phyloP scores from a whole-genome alignment of 2,888 invertebrate species.

The Notodonta dromedarius region DNA sequence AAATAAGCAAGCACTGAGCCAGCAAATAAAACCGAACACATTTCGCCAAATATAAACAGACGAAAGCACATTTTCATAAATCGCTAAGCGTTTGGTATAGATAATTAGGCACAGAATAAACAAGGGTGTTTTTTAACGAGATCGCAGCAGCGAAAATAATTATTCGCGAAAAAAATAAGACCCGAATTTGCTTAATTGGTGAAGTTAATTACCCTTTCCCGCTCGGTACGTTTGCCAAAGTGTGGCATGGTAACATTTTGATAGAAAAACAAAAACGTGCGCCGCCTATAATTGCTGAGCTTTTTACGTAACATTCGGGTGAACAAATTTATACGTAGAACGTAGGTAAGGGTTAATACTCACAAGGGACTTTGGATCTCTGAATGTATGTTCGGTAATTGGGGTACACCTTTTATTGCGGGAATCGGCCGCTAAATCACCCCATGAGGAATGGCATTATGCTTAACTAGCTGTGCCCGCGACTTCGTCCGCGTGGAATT shows the following conservation, averaged over 20 bases:
- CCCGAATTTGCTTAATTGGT: slow-evolving; percentile 35
- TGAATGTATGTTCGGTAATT: not conserved
- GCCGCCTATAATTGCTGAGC: slow-evolving; percentile 18
- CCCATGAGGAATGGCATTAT: not conserved
- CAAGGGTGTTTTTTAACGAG: slow-evolving; percentile 25
- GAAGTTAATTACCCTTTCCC: slow-evolving; percentile 32
- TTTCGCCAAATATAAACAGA: too few species aligned
- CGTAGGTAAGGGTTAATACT: not conserved
- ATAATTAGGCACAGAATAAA: slow-evolving; percentile 28
- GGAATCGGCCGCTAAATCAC: not conserved
- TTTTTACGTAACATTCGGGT: slow-evolving; percentile 13
- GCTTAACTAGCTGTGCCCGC: too few species aligned
- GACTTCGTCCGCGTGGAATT: too few species aligned
- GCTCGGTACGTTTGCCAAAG: slow-evolving; percentile 27
- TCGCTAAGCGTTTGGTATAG: not conserved
- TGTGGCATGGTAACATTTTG: slow-evolving; percentile 17
- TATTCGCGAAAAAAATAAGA: slow-evolving; percentile 25
- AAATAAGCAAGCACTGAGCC: too few species aligned
- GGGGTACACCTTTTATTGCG: not conserved
- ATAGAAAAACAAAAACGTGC: slow-evolving; percentile 23
- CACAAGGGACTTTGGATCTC: not conserved
- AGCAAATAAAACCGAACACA: too few species aligned
- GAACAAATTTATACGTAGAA: slow-evolving; percentile 14
- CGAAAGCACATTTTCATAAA: not conserved
- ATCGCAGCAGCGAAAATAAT: slow-evolving; percentile 30